A percentile compares a stretch with the other conserved stretches of the same genome.
These are phyloP conservation scores for Brotula barbata DNA, from an alignment of 2,797 vertebrate genomes.

Conservation along the genomic window DNA sequence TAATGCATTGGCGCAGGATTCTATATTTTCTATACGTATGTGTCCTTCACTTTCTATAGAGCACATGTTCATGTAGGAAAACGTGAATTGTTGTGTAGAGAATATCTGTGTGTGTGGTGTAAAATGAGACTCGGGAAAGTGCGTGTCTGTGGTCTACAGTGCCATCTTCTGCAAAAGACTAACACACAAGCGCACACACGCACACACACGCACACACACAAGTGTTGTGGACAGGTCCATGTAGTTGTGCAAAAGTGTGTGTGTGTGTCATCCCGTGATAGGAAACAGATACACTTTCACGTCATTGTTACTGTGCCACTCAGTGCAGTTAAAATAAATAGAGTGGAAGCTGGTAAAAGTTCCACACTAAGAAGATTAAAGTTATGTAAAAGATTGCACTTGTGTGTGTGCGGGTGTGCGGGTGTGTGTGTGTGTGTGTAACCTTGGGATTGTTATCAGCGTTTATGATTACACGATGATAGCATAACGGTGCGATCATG, in stretches of 20 bases:
- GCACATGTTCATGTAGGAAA: not conserved
- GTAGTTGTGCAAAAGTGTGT: conserved; percentile 24
- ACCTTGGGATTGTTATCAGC: conserved; percentile 38
- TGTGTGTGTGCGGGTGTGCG: conserved; percentile 8
- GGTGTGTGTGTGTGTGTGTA: not conserved
- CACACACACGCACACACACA: not conserved
- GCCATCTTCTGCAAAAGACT: not conserved
- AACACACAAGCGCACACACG: not conserved
- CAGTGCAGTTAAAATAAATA: conserved; percentile 1
- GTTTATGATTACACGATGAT: conserved; percentile 38
- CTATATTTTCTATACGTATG: conserved; percentile 11
- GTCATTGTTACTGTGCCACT: conserved; percentile 7
- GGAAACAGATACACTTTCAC: conserved; percentile 16
- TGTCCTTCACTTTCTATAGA: not conserved
- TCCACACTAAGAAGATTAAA: conserved; percentile 24
- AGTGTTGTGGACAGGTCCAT: conserved; percentile 11
- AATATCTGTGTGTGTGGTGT: conserved; percentile 5
- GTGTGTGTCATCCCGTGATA: conserved; percentile 2
- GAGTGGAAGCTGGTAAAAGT: conserved; percentile 37
- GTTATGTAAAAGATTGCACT: conserved; percentile 32
- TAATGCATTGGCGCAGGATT: conserved; percentile 16
- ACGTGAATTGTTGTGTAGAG: not conserved
- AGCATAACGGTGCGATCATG: conserved; percentile 28
- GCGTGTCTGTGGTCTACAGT: conserved; percentile 4
- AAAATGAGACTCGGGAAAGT: too few relatives aligned